A percentile compares a stretch with the other conserved stretches of the same genome.
These are phyloP conservation scores for Mormyrus proboscirostris DNA, from an alignment of 2,797 vertebrate genomes.

Conservation along the genomic window DNA sequence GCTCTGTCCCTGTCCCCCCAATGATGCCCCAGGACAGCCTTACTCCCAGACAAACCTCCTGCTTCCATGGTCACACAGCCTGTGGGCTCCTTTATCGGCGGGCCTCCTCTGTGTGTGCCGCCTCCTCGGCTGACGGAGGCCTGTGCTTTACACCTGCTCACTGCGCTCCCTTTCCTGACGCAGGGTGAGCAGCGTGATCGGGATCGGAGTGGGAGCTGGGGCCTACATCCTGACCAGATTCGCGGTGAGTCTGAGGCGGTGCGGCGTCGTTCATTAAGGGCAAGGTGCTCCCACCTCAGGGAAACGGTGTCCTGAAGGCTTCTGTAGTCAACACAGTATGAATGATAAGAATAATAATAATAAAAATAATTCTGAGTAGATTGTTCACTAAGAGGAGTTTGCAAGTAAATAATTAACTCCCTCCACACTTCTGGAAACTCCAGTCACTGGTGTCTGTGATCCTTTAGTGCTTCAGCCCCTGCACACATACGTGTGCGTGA, in stretches of 20 bases:
- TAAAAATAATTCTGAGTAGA: background rate
- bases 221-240: slow-evolving; percentile 85
- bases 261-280: too few relatives aligned
- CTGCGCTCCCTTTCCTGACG: slow-evolving; percentile 32
- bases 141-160: background rate
- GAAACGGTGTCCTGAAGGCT: too few relatives aligned
- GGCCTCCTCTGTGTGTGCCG: background rate
- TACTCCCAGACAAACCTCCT: background rate
- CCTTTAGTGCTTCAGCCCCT: background rate
- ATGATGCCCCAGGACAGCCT: background rate
- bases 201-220: slow-evolving; percentile 89
- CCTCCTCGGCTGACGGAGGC: background rate
- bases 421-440: background rate
- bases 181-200: slow-evolving; percentile 86
- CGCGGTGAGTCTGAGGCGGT: slow-evolving; percentile 71
- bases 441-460: background rate
- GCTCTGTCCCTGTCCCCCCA: background rate
- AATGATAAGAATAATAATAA: background rate
- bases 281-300: too few relatives aligned
- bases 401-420: background rate
- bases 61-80: background rate
- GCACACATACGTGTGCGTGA: background rate
- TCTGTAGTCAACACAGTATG: too few relatives aligned
- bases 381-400: background rate
- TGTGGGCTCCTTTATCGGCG: background rate